Conservation (phyloP, 2,113 vertebrate species). For the Rostratula benghalensis region DNA sequence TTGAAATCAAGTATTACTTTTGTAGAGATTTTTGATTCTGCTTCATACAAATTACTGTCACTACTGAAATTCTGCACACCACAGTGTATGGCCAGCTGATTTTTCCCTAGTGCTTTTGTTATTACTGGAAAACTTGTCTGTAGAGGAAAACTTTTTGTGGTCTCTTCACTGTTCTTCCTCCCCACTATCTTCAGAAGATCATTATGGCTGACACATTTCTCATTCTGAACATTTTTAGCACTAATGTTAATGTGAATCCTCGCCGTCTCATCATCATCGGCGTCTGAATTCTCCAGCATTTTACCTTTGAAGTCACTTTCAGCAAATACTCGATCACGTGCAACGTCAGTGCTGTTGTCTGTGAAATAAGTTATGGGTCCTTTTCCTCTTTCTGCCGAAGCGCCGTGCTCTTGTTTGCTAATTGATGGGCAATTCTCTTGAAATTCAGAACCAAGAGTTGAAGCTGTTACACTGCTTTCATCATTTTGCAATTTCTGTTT, state of each 20-base stretch:
- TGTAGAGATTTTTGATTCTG: not conserved
- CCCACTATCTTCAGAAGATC: not conserved
- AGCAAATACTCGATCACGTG: not conserved
- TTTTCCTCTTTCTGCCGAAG: not conserved
- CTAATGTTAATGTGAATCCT: not conserved
- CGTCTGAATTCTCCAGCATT: not conserved
- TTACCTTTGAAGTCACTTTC: not conserved
- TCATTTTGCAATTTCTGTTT: conserved; percentile 16
- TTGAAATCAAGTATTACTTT: not conserved
- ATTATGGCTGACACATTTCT: not conserved
- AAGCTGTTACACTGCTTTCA: not conserved
- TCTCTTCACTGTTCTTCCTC: not conserved
- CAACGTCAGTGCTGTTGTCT: not conserved
- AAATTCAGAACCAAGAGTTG: not conserved
- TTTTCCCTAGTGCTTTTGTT: not conserved
- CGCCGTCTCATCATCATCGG: conserved; percentile 4
- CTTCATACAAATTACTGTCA: not conserved
- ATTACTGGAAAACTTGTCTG: not conserved
- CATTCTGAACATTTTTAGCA: not conserved
- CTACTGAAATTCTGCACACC: not conserved
- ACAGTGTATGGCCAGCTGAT: not conserved
- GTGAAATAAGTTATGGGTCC: not conserved
- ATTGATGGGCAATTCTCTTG: not conserved
- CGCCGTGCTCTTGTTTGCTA: not conserved
- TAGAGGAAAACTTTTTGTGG: not conserved